Evolutionary conservation across 2,888 invertebrate genomes (phyloP), one percentile per base, ranked within the genome.

Genomic region (Brachyptera risi): DNA sequence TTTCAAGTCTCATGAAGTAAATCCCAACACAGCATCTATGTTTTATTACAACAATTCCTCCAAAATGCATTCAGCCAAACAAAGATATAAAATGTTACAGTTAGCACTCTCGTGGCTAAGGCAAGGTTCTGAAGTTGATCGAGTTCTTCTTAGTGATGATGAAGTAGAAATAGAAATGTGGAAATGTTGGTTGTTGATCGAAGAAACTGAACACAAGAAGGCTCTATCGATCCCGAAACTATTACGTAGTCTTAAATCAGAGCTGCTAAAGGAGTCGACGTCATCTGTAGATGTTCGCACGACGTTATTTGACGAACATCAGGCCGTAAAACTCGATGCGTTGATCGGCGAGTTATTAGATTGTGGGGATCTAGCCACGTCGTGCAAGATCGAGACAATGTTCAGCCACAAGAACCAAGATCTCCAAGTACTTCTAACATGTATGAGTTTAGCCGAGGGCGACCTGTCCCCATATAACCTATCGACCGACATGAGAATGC

Each of bases 371-470:
- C 71, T 86, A 58, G 80, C 80, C 40, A 80, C 83, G 62, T 86
- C 85, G 0, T 78, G 86, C 56, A 77, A 84, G 62, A 71, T 87
- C 56, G 78, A 79, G 64, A 66, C 69, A 0, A 71, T 76, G 60
- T 76, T 76, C 60, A 71, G 71, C 61, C 71, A 69, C 21, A 71
- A 71, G 60, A 73, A 73, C 65, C 71, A 70, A 51, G 82, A 84
- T 35, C 76, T 86, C 37, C 80, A 83, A 69, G 79, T 84, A 40
- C 70, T 86, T 49, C 78, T 83, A 71, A 77, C 85, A 1, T 86
- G 85, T 65, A 74, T 83, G 66, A 80, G 79, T 68, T 71, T 87
- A 58, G 87, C 85, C 0, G 87, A 87, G 71, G 83, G 83, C 2
- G 75, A 79, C 3, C 75, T 82, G 37, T 76, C 79, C 38, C 86